Percentiles rank a stretch among this genome's conserved stretches.
Conservation (phyloP, 1,140 invertebrate genomes). For the Tetragnatha versicolor region DNA sequence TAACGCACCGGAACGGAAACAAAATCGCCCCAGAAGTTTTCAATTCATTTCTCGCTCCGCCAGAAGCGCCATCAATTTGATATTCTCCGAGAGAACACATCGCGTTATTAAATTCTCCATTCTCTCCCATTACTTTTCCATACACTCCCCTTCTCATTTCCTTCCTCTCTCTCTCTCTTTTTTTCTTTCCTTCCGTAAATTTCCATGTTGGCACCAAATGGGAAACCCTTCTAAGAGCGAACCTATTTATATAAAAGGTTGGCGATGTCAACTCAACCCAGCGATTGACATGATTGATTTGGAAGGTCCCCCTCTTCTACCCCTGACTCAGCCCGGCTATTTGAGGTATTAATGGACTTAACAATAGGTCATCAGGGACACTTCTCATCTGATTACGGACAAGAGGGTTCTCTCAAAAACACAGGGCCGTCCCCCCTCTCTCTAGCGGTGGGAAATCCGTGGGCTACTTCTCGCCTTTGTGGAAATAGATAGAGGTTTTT, state of each 20-base stretch:
- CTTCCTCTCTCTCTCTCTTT: too few species aligned
- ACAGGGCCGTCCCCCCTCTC: background rate
- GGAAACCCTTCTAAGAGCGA: background rate
- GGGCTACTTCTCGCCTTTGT: background rate
- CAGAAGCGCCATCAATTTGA: too few species aligned
- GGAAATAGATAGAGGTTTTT: background rate
- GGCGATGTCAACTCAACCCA: slow-evolving; percentile 31
- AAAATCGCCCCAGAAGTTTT: too few species aligned
- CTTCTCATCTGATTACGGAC: slow-evolving; percentile 47
- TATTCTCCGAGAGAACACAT: too few species aligned
- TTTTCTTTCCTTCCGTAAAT: too few species aligned
- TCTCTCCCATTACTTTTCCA: too few species aligned
- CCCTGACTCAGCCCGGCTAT: slow-evolving; percentile 6
- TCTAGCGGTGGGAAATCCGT: background rate
- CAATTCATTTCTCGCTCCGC: too few species aligned
- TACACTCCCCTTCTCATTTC: too few species aligned
- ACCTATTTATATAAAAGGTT: slow-evolving; percentile 17
- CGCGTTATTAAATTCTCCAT: too few species aligned
- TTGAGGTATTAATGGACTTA: slow-evolving; percentile 52
- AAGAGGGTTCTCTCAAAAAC: slow-evolving; percentile 4
- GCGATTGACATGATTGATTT: slow-evolving; percentile 50
- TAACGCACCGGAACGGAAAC: too few species aligned
- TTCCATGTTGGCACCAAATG: too few species aligned
- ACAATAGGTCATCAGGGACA: slow-evolving; percentile 53
- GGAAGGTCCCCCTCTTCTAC: background rate